phyloP scores from a whole-genome alignment of 2,113 vertebrate species.

The Zosterops japonicus region DNA sequence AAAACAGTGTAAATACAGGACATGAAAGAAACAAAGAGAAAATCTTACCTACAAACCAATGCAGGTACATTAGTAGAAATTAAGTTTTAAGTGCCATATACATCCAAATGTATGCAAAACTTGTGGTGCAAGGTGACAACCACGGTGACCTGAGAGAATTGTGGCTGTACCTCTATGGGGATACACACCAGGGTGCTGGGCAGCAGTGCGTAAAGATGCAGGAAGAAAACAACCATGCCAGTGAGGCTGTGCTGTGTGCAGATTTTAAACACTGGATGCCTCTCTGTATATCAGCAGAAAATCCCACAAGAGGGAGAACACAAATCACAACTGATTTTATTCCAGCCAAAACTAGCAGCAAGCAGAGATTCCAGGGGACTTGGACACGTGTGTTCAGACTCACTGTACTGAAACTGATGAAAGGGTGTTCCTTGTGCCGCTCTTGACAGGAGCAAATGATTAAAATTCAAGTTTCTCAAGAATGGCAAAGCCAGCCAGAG shows the following conservation, averaged over 20 bases:
- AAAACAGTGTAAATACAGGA: not conserved
- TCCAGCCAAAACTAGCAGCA: not conserved
- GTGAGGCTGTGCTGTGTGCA: too few relatives aligned
- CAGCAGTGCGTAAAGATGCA: not conserved
- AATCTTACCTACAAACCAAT: not conserved
- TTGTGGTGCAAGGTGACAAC: fast-evolving
- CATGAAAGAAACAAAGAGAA: not conserved
- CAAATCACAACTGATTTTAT: not conserved
- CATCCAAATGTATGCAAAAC: not conserved
- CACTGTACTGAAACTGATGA: not conserved
- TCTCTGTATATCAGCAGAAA: not conserved
- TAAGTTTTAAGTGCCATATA: not conserved
- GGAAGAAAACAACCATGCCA: not conserved
- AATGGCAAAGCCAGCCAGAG: conserved; percentile 32
- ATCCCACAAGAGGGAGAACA: not conserved
- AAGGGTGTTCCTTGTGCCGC: not conserved
- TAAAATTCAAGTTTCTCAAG: conserved; percentile 3
- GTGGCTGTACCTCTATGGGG: fast-evolving
- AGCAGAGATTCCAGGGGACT: not conserved
- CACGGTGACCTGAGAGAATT: fast-evolving
- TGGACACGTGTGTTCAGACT: not conserved
- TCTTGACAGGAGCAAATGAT: conserved; percentile 11
- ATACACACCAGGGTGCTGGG: not conserved
- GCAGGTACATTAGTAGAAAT: not conserved
- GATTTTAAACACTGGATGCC: not conserved